A percentile compares a stretch with the other conserved stretches of the same genome.
phyloP scores from a whole-genome alignment of 1,140 invertebrate species.

The Brachionus manjavacas region DNA sequence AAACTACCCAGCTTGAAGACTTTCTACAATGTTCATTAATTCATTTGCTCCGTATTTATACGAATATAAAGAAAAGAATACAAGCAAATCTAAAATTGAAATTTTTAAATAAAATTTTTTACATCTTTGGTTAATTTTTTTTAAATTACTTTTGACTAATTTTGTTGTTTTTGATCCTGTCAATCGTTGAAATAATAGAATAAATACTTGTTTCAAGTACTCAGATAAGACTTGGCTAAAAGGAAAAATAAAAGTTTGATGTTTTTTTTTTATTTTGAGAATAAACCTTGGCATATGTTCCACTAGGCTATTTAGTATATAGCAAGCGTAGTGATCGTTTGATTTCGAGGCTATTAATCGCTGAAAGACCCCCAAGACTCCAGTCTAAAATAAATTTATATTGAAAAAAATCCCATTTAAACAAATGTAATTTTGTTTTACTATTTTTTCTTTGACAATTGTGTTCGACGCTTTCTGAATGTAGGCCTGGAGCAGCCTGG shows the following conservation, averaged over 20 bases:
- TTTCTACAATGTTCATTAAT: conserved; percentile 74
- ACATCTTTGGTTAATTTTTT: neutral
- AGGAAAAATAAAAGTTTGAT: neutral
- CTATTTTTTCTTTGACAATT: conserved; percentile 61
- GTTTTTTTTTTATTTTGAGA: neutral
- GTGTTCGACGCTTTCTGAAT: conserved; percentile 69
- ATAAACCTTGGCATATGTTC: conserved; percentile 67
- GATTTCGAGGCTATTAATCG: conserved; percentile 89
- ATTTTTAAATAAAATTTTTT: neutral
- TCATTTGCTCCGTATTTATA: conserved; percentile 69
- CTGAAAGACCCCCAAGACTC: conserved; percentile 86
- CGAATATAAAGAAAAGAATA: conserved; percentile 80
- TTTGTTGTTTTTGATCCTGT: conserved; percentile 88
- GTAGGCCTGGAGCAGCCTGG: conserved; percentile 78
- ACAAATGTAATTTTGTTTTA: conserved; percentile 43
- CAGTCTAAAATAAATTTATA: conserved; percentile 61
- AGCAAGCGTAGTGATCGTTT: conserved; percentile 93
- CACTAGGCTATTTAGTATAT: conserved; percentile 76
- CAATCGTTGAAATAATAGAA: conserved; percentile 81
- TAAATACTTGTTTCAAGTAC: conserved; percentile 80
- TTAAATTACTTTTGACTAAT: conserved; percentile 69
- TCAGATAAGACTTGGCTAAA: conserved; percentile 63
- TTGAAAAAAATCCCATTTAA: neutral
- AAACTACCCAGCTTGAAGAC: conserved; percentile 72
- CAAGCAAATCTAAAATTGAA: conserved; percentile 64